These are phyloP conservation scores for Phrynocephalus forsythii DNA, from an alignment of 2,797 vertebrate genomes.

Conservation along the genomic window DNA sequence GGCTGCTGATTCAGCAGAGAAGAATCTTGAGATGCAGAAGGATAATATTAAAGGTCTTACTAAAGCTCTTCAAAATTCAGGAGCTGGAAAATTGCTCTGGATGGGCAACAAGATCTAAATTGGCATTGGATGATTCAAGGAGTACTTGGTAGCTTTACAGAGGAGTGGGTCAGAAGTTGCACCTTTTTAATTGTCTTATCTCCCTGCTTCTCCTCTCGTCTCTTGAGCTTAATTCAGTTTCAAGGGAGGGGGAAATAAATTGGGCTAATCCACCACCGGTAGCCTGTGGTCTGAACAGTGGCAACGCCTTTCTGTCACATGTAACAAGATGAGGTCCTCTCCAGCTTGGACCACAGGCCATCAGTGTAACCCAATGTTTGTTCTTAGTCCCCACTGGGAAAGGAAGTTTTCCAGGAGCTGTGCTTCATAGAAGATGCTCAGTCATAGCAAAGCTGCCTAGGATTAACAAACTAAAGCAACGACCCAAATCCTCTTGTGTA, in stretches of 20 bases:
- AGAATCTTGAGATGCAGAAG: background rate
- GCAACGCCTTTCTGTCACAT: too few species aligned
- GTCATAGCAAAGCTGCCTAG: background rate
- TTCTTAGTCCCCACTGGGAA: background rate
- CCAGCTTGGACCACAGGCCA: too few species aligned
- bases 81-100: background rate
- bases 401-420: background rate
- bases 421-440: background rate
- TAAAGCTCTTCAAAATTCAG: background rate
- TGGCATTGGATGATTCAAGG: background rate
- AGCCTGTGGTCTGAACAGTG: too few species aligned
- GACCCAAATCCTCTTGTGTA: too few species aligned
- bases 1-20: background rate
- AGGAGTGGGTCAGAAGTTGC: background rate
- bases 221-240: too few species aligned
- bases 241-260: background rate
- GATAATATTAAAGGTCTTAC: background rate
- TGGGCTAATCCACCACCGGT: background rate
- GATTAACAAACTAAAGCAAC: background rate
- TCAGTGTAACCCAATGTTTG: too few species aligned
- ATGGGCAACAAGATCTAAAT: background rate
- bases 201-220: background rate
- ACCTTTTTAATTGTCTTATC: background rate
- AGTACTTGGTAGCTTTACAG: background rate
- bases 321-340: too few species aligned